Percentiles rank a stretch among this genome's conserved stretches.
phyloP scores from a whole-genome alignment of 2,113 vertebrate genomes.

The Aythya baeri region DNA sequence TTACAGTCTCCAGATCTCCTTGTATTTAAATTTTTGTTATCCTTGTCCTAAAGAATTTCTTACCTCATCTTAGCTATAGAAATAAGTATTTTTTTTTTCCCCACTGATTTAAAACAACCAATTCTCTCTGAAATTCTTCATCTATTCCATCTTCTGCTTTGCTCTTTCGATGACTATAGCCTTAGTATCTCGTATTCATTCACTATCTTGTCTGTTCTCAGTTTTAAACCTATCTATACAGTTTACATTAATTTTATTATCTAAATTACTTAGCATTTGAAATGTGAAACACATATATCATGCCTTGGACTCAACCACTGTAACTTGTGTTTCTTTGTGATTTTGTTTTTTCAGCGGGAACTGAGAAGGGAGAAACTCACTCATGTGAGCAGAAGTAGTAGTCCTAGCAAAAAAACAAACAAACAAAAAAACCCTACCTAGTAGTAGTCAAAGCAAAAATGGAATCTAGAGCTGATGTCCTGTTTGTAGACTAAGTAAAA shows the following conservation, averaged over 20 bases:
- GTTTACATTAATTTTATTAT: background rate
- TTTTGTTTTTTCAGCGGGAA: background rate
- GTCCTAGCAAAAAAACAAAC: background rate
- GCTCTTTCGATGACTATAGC: background rate
- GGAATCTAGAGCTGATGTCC: background rate
- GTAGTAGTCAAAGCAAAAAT: background rate
- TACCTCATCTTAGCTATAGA: background rate
- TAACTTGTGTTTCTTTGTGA: background rate
- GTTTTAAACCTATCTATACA: background rate
- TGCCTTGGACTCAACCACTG: background rate
- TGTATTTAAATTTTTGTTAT: background rate
- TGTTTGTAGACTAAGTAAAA: background rate
- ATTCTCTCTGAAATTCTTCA: background rate
- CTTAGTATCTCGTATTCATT: background rate
- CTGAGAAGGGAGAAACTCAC: background rate
- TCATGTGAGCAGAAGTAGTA: background rate
- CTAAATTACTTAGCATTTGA: background rate
- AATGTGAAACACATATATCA: background rate
- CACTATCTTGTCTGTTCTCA: background rate
- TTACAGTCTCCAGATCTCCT: background rate
- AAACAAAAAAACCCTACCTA: no score
- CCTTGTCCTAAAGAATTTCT: background rate
- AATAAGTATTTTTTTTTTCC: background rate
- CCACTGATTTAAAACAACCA: background rate
- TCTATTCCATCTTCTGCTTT: background rate